A percentile compares a stretch with the other conserved stretches of the same genome.
Conservation (phyloP, 2,113 vertebrate species). For the Petrocephalus microphthalmus region DNA sequence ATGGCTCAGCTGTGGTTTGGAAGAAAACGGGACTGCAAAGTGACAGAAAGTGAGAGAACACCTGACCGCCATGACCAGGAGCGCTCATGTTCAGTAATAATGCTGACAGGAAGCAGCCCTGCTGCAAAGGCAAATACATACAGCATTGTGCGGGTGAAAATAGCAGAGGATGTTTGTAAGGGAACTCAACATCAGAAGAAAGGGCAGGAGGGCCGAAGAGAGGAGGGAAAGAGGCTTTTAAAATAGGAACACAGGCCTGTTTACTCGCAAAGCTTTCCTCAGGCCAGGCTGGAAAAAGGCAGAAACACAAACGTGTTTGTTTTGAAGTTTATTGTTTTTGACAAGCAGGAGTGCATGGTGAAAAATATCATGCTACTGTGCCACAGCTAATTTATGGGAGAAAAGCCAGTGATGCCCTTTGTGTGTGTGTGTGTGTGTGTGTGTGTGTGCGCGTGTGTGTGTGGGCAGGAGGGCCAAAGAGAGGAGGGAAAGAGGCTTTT, state of each 20-base stretch:
- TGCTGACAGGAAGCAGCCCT: background rate
- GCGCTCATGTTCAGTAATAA: background rate
- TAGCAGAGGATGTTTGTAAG: constrained; percentile 19
- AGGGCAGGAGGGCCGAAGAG: background rate
- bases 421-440: background rate
- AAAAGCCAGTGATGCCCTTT: background rate
- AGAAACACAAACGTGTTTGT: background rate
- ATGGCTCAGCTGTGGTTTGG: background rate
- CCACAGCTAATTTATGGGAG: background rate
- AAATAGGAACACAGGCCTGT: background rate
- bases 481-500: background rate
- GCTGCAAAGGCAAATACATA: background rate
- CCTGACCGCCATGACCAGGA: background rate
- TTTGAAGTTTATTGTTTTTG: constrained; percentile 9
- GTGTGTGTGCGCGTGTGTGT: too few species aligned
- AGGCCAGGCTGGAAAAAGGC: background rate
- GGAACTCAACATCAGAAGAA: background rate
- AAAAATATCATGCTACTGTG: background rate
- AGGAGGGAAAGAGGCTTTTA: background rate
- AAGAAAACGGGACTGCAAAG: background rate
- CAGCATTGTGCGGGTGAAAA: constrained; percentile 21
- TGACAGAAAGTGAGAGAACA: background rate
- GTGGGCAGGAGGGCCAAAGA: background rate
- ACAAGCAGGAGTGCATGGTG: background rate
- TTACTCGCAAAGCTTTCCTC: background rate